phyloP scores from a whole-genome alignment of 1,140 invertebrate genomes.

The Eupristina koningsbergeri region DNA sequence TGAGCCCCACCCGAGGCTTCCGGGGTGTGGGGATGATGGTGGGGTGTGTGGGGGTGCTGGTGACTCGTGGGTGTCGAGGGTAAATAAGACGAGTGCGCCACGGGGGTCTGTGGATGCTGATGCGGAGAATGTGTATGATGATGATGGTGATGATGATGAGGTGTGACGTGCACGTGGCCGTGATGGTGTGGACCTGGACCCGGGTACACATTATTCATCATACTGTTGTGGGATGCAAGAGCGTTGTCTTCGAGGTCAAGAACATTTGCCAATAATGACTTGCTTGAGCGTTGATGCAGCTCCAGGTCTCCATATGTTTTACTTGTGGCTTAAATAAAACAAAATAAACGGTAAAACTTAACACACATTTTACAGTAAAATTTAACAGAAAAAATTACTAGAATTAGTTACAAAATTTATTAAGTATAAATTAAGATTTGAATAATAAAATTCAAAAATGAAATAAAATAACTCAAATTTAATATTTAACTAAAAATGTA shows the following conservation, averaged over 20 bases:
- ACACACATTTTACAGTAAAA: no score
- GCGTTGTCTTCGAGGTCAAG: constrained; percentile 90
- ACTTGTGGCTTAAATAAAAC: constrained; percentile 65
- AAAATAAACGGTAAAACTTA: no score
- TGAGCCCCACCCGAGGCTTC: constrained; percentile 70
- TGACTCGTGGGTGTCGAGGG: constrained; percentile 56
- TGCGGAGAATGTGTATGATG: constrained; percentile 63
- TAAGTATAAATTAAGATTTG: no score
- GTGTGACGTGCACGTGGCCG: constrained; percentile 67
- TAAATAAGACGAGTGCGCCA: constrained; percentile 66
- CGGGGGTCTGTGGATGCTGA: constrained; percentile 68
- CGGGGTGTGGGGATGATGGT: constrained; percentile 71
- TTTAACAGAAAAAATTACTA: no score
- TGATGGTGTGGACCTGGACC: constrained; percentile 71
- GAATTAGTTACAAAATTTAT: no score
- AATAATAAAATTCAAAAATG: no score
- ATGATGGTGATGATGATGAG: constrained; percentile 68
- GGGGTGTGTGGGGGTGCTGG: constrained; percentile 70
- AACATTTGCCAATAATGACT: constrained; percentile 94
- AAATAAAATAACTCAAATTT: no score
- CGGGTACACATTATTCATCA: constrained; percentile 72
- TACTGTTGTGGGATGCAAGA: constrained; percentile 70
- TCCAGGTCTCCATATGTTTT: constrained; percentile 80
- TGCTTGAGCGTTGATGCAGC: constrained; percentile 82
- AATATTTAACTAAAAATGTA: no score